Percentiles rank a stretch among this genome's conserved stretches.
phyloP scores from a whole-genome alignment of 2,797 vertebrate species.

The Tenualosa thibaudeaui region DNA sequence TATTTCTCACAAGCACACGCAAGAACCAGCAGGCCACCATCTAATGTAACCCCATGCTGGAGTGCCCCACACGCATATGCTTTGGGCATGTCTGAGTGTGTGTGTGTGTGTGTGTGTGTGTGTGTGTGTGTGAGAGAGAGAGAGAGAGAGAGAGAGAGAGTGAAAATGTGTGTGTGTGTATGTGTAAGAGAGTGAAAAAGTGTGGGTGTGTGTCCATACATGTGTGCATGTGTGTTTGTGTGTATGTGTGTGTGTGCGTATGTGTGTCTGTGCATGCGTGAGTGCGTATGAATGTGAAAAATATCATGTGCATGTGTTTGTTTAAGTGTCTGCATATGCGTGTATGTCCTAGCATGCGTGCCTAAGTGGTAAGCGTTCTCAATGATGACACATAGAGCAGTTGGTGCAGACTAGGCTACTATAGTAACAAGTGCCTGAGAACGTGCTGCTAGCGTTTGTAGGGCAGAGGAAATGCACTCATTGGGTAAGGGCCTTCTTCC shows the following conservation, averaged over 20 bases:
- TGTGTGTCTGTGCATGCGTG: background rate
- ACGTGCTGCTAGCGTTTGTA: background rate
- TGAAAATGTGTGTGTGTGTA: background rate
- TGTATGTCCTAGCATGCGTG: background rate
- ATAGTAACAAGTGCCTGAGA: background rate
- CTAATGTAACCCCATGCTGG: background rate
- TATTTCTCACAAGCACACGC: background rate
- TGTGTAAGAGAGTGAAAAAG: background rate
- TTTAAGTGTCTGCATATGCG: background rate
- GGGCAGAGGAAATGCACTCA: background rate
- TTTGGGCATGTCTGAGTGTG: background rate
- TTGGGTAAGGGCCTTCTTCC: background rate
- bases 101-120: background rate
- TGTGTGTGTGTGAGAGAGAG: background rate
- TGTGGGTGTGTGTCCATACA: background rate
- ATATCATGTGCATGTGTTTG: background rate
- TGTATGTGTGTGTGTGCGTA: background rate
- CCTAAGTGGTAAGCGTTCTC: background rate
- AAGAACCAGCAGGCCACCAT: background rate
- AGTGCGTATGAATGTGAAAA: background rate
- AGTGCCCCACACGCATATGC: background rate
- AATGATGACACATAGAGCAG: background rate
- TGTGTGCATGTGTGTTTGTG: background rate
- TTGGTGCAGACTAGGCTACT: background rate
- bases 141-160: background rate